phyloP scores from a whole-genome alignment of 2,797 vertebrate species.

The Cyprinella venusta region DNA sequence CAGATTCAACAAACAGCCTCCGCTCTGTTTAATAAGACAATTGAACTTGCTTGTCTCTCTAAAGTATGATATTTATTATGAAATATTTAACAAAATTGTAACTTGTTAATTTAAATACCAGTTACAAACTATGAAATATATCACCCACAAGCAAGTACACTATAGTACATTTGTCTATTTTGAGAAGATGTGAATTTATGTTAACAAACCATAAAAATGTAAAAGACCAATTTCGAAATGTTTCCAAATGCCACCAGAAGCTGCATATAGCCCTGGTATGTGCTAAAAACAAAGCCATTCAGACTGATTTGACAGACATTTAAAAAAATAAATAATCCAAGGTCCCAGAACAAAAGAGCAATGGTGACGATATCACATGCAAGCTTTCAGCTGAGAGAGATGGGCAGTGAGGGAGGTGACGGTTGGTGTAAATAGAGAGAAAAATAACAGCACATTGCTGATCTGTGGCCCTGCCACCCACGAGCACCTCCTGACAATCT shows the following conservation, averaged over 20 bases:
- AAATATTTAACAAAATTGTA: neutral
- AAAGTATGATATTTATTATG: no score
- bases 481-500: constrained; percentile 62
- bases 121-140: neutral
- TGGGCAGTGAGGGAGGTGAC: constrained; percentile 30
- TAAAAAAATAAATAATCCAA: neutral
- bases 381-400: constrained; percentile 33
- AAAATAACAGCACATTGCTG: constrained; percentile 63
- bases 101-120: neutral
- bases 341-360: constrained; percentile 26
- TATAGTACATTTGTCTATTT: neutral
- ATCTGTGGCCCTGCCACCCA: constrained; percentile 59
- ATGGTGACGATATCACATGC: neutral
- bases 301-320: neutral
- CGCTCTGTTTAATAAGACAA: neutral
- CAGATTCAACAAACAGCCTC: neutral
- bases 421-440: constrained; percentile 50
- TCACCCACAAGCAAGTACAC: neutral
- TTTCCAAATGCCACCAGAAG: neutral
- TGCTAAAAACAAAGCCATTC: neutral
- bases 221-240: neutral
- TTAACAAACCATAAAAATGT: neutral
- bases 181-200: neutral
- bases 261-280: neutral
- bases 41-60: neutral